phyloP scores from a whole-genome alignment of 1,140 invertebrate species.

The Drosophila ananassae region DNA sequence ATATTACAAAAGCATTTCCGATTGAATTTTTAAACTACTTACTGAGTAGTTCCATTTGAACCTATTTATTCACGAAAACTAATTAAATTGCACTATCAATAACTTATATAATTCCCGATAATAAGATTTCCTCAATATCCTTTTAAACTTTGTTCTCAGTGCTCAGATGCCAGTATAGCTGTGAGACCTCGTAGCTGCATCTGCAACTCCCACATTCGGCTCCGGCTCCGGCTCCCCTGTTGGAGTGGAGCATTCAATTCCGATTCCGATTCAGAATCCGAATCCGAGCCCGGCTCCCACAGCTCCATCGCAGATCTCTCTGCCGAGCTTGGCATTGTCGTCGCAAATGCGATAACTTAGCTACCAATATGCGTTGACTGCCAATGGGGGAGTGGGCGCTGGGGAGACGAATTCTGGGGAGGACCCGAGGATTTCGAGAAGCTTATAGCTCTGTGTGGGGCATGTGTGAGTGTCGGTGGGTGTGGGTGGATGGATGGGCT shows the following conservation, averaged over 20 bases:
- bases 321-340: constrained; percentile 69
- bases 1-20: too few species aligned
- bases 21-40: too few species aligned
- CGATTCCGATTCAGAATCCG: constrained; percentile 43
- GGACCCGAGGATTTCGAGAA: not conserved
- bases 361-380: constrained; percentile 82
- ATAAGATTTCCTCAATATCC: not conserved
- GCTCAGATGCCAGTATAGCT: constrained; percentile 18
- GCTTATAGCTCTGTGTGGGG: constrained; percentile 12
- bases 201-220: constrained; percentile 8
- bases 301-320: constrained; percentile 40
- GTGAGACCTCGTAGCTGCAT: constrained; percentile 5
- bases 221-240: constrained; percentile 6
- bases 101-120: too few species aligned
- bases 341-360: constrained; percentile 83
- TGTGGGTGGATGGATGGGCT: constrained; percentile 48
- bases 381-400: constrained; percentile 23
- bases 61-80: too few species aligned
- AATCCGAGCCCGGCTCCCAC: constrained; percentile 34
- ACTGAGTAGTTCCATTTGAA: too few species aligned
- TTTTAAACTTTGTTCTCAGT: not conserved
- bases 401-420: not conserved
- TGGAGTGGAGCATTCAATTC: constrained; percentile 46
- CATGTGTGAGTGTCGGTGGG: constrained; percentile 7
- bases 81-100: too few species aligned